A percentile compares a stretch with the other conserved stretches of the same genome.
Conservation (phyloP, 1,140 invertebrate species). For the Drosophila tristis region DNA sequence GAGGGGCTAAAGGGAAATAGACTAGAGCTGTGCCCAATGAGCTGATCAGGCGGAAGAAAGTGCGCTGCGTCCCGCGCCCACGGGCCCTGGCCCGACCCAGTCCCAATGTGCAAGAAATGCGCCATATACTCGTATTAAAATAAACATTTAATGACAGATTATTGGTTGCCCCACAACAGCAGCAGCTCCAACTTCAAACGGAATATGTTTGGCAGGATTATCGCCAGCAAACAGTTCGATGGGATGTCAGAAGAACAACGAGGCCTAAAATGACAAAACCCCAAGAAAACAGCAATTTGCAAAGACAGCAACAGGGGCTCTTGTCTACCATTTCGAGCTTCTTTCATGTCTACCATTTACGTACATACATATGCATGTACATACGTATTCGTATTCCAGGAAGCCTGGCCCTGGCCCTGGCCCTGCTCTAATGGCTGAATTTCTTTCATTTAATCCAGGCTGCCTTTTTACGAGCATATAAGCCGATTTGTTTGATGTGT, state of each 20-base stretch:
- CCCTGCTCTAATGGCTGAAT: constrained; percentile 45
- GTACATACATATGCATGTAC: too few relatives aligned
- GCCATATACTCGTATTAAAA: constrained; percentile 47
- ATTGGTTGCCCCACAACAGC: constrained; percentile 13
- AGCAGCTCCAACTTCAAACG: constrained; percentile 45
- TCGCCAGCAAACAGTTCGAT: constrained; percentile 18
- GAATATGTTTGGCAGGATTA: constrained; percentile 37
- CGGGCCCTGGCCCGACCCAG: constrained; percentile 18
- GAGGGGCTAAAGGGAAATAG: constrained; percentile 5
- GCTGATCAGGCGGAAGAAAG: constrained; percentile 76
- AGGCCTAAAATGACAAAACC: constrained; percentile 36
- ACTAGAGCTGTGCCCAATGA: constrained; percentile 64
- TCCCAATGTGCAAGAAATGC: constrained; percentile 52
- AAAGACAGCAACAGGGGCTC: constrained; percentile 13
- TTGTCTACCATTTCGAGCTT: constrained; percentile 3
- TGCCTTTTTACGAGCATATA: constrained; percentile 42
- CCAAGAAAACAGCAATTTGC: constrained; percentile 33
- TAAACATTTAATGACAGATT: constrained; percentile 38
- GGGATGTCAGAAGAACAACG: constrained; percentile 21
- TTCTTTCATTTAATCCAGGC: constrained; percentile 59
- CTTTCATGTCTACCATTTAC: constrained; percentile 3
- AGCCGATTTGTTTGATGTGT: constrained; percentile 76
- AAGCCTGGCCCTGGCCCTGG: too few relatives aligned
- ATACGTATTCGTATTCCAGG: background rate
- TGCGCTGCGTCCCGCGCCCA: constrained; percentile 19